Evolutionary conservation across 1,140 invertebrate species (phyloP).

Genomic region (Drosophila cardini): DNA sequence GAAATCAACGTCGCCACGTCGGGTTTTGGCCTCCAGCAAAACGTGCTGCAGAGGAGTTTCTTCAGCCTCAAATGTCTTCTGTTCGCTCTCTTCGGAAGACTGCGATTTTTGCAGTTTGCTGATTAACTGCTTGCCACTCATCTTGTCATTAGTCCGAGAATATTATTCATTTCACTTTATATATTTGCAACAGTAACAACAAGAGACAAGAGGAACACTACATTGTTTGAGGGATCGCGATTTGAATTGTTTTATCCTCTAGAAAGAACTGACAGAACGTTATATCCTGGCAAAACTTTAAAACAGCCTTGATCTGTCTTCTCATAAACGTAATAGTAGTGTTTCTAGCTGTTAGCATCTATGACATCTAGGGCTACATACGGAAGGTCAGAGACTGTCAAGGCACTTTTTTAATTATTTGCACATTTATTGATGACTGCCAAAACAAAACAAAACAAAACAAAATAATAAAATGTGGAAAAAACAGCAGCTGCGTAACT

Average conservation of each 20-base stretch:
- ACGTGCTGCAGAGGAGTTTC: conserved; percentile 69
- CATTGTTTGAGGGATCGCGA: too few relatives aligned
- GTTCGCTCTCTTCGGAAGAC: conserved; percentile 34
- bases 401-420: conserved; percentile 66
- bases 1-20: conserved; percentile 57
- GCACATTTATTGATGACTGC: conserved; percentile 57
- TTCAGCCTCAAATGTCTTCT: conserved; percentile 36
- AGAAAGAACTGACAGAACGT: too few relatives aligned
- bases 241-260: too few relatives aligned
- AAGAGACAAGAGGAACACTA: conserved; percentile 4
- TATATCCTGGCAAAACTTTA: too few relatives aligned
- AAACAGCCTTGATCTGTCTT: too few relatives aligned
- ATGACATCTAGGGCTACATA: too few relatives aligned
- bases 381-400: too few relatives aligned
- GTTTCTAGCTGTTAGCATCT: too few relatives aligned
- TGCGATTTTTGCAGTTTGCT: conserved; percentile 36
- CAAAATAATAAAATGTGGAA: too few relatives aligned
- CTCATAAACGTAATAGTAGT: too few relatives aligned
- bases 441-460: conserved; percentile 39
- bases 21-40: conserved; percentile 54
- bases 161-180: conserved; percentile 50
- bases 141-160: conserved; percentile 58
- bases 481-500: conserved; percentile 52
- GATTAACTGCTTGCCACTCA: conserved; percentile 68
- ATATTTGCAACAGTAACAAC: conserved; percentile 28